Conservation (phyloP, 2,113 vertebrate genomes). For the Pseudopipra pipra region DNA sequence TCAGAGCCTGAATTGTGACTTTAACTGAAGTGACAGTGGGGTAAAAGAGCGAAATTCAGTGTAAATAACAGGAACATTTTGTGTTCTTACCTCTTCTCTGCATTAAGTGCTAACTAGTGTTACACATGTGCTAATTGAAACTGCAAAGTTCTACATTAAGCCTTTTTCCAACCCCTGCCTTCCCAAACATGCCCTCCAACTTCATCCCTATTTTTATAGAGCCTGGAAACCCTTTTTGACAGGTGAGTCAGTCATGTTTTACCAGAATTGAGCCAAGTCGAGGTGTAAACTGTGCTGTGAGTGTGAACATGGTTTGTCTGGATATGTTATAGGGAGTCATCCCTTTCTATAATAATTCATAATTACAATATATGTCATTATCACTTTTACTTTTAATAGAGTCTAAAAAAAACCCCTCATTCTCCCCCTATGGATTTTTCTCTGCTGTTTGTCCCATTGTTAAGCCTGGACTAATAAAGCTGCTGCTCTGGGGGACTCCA, state of each 20-base stretch:
- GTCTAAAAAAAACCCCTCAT: accelerated
- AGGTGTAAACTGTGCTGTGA: not conserved
- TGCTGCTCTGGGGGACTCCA: not conserved
- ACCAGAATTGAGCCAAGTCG: not conserved
- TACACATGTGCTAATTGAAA: not conserved
- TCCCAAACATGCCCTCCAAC: not conserved
- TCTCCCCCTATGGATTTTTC: not conserved
- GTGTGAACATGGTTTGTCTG: not conserved
- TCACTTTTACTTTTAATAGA: not conserved
- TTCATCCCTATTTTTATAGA: not conserved
- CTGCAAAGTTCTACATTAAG: not conserved
- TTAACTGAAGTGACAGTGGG: accelerated
- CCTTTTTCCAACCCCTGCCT: not conserved
- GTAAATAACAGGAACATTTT: accelerated
- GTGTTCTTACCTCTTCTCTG: not conserved
- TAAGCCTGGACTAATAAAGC: not conserved
- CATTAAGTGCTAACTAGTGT: not conserved
- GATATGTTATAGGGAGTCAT: not conserved
- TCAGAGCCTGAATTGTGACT: not conserved
- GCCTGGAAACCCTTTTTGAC: not conserved
- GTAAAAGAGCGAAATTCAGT: not conserved
- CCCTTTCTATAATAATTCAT: not conserved
- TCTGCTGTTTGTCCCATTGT: not conserved
- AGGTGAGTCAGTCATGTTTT: not conserved
- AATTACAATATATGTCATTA: not conserved